These are phyloP conservation scores for Cyclina sinensis DNA, from an alignment of 1,140 invertebrate species.

Conservation along the genomic window DNA sequence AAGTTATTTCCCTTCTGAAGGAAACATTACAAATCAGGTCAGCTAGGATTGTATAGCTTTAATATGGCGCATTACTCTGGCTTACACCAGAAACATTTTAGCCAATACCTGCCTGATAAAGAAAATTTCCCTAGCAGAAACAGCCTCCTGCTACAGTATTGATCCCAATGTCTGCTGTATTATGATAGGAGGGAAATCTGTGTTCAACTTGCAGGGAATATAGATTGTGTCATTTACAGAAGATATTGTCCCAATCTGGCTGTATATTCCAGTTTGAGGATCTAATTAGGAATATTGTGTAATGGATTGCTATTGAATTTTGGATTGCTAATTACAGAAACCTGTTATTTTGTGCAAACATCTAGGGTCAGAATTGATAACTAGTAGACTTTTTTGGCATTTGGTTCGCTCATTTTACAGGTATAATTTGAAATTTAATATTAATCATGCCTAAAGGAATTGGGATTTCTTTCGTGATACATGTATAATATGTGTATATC, in stretches of 20 bases:
- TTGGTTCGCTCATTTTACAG: too few relatives aligned
- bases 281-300: too few relatives aligned
- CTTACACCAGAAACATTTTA: conserved; percentile 19
- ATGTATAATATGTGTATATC: too few relatives aligned
- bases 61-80: background rate
- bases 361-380: too few relatives aligned
- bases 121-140: background rate
- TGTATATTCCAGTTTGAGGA: too few relatives aligned
- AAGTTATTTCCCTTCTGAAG: background rate
- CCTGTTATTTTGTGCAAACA: too few relatives aligned
- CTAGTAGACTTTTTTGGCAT: too few relatives aligned
- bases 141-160: background rate
- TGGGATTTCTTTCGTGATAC: too few relatives aligned
- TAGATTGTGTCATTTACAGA: conserved; percentile 26
- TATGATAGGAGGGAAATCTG: background rate
- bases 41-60: background rate
- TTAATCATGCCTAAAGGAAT: too few relatives aligned
- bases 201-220: background rate
- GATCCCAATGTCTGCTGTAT: background rate
- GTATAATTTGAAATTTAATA: too few relatives aligned
- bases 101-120: conserved; percentile 21
- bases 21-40: background rate
- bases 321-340: too few relatives aligned
- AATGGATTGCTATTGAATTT: too few relatives aligned
- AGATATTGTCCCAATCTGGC: background rate